Conservation (phyloP, 1,140 invertebrate species). For the Helicoverpa zea region DNA sequence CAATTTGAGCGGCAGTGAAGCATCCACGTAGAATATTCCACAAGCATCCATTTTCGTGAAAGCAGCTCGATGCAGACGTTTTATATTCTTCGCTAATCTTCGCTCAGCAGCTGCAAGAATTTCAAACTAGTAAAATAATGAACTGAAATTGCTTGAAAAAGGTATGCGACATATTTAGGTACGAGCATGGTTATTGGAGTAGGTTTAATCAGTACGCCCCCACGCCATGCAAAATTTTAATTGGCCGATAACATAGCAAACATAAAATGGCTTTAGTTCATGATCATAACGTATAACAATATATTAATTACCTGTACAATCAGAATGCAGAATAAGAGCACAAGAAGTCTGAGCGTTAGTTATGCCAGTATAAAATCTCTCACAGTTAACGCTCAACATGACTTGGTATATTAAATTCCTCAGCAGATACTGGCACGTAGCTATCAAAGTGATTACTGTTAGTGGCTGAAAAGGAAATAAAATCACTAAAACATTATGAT, state of each 20-base stretch:
- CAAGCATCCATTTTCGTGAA: constrained; percentile 11
- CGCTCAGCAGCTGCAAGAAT: not conserved
- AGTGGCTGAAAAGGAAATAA: not conserved
- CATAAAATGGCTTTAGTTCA: no score
- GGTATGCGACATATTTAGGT: no score
- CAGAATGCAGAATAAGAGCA: not conserved
- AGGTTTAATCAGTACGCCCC: no score
- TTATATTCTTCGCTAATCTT: not conserved
- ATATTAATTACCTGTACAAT: constrained; percentile 1
- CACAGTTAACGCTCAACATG: not conserved
- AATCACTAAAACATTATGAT: no score
- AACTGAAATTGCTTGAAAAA: not conserved
- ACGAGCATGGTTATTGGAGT: no score
- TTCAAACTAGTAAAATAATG: not conserved
- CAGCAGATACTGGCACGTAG: not conserved
- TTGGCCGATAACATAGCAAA: no score
- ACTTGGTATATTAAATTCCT: not conserved
- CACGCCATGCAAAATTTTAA: no score
- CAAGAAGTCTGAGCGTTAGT: not conserved
- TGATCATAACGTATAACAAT: no score
- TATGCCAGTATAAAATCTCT: not conserved
- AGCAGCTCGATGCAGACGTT: not conserved
- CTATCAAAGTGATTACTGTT: not conserved
- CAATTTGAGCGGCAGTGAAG: not conserved
- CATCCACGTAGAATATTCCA: constrained; percentile 5